Conservation (phyloP, 2,797 vertebrate genomes). For the Platalea minor region DNA sequence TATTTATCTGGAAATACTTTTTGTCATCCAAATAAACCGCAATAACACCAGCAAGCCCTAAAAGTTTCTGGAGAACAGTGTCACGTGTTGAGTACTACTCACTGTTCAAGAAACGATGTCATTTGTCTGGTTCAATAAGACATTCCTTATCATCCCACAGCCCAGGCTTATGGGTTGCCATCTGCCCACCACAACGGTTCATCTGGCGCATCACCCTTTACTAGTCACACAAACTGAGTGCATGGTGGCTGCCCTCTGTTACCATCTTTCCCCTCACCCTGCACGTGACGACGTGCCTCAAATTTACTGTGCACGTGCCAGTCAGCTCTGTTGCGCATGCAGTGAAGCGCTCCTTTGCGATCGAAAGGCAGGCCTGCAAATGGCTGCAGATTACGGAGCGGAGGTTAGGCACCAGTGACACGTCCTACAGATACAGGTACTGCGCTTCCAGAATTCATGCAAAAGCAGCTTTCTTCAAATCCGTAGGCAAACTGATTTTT, state of each 20-base stretch:
- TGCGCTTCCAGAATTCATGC: background rate
- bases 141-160: background rate
- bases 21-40: background rate
- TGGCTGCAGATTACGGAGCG: background rate
- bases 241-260: background rate
- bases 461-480: background rate
- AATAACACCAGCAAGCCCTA: background rate
- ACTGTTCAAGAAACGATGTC: background rate
- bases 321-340: background rate
- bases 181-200: background rate
- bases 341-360: background rate
- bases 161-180: background rate
- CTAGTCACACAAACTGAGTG: background rate
- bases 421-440: background rate
- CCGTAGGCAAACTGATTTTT: background rate
- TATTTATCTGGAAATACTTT: background rate
- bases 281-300: fast-evolving
- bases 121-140: background rate
- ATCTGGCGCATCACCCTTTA: background rate
- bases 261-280: background rate
- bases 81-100: background rate
- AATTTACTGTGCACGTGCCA: background rate
- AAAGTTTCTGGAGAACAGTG: background rate
- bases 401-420: background rate
- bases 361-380: background rate